These are phyloP conservation scores for Serilophus lunatus DNA, from an alignment of 2,113 vertebrate species.

Conservation along the genomic window DNA sequence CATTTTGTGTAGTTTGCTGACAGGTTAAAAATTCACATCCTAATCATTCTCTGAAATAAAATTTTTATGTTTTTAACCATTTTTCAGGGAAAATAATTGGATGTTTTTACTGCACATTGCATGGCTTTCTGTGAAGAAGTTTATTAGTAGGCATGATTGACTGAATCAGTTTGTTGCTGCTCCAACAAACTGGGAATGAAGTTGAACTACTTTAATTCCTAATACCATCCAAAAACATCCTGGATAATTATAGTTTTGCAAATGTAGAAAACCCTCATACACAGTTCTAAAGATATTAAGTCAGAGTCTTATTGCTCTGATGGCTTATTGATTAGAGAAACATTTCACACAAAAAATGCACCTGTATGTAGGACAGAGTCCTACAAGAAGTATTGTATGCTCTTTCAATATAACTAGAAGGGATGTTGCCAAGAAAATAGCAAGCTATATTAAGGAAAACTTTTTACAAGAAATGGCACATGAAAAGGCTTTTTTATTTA, in stretches of 20 bases:
- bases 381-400: background rate
- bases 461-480: background rate
- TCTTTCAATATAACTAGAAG: background rate
- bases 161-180: background rate
- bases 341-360: background rate
- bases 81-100: background rate
- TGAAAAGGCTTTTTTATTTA: background rate
- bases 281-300: background rate
- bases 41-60: background rate
- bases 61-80: background rate
- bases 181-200: background rate
- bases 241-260: background rate
- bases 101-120: background rate
- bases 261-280: background rate
- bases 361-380: background rate
- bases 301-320: background rate
- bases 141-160: background rate
- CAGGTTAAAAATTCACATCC: background rate
- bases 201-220: background rate
- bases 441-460: background rate
- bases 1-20: background rate
- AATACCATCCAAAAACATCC: background rate
- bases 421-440: background rate
- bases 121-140: background rate
- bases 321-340: background rate